These are phyloP conservation scores for Melitaea athalia DNA, from an alignment of 2,888 invertebrate species.

Conservation along the genomic window DNA sequence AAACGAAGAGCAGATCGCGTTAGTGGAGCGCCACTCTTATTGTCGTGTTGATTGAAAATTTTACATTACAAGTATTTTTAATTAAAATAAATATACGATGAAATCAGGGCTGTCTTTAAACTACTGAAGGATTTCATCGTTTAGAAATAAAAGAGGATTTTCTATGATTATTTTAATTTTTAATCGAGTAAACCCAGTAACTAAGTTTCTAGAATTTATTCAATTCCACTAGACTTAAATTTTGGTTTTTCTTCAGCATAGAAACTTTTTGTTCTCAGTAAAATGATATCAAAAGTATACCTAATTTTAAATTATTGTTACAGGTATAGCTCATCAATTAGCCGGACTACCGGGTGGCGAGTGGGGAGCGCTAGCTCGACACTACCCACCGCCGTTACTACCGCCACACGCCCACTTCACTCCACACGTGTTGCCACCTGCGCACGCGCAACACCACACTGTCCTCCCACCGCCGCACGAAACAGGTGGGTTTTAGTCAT, in stretches of 20 bases:
- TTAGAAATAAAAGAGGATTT: too few relatives aligned
- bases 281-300: neutral
- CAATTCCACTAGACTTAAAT: too few relatives aligned
- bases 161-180: too few relatives aligned
- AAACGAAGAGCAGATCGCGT: slow-evolving; percentile 70
- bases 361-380: slow-evolving; percentile 85
- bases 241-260: too few relatives aligned
- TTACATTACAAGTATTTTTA: slow-evolving; percentile 31
- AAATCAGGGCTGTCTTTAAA: too few relatives aligned
- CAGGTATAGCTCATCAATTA: slow-evolving; percentile 89
- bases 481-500: slow-evolving; percentile 60
- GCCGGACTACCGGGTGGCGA: slow-evolving; percentile 86
- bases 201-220: too few relatives aligned
- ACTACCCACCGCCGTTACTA: slow-evolving; percentile 77
- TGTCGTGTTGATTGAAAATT: slow-evolving; percentile 73
- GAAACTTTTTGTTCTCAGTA: neutral
- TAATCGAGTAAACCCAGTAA: too few relatives aligned
- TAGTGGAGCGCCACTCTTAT: slow-evolving; percentile 50
- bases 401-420: slow-evolving; percentile 82
- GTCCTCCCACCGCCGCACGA: slow-evolving; percentile 79
- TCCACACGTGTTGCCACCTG: slow-evolving; percentile 78
- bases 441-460: slow-evolving; percentile 75
- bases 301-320: slow-evolving; percentile 21
- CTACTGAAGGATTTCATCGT: too few relatives aligned
- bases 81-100: neutral